Evolutionary conservation across 2,888 invertebrate species (phyloP).

Genomic region (Lepetodrilus schrolli): DNA sequence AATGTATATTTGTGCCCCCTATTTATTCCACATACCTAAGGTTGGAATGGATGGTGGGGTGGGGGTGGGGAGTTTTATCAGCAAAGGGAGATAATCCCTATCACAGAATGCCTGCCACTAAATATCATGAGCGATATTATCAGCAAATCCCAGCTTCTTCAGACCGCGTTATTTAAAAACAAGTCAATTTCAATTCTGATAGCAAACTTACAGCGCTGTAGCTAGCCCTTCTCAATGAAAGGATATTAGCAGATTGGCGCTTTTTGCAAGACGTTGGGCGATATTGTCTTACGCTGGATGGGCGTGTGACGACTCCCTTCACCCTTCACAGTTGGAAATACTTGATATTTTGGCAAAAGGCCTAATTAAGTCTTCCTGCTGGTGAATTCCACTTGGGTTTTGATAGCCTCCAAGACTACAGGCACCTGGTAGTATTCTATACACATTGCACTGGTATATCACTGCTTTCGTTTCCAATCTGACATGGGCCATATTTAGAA

Average conservation of each 20-base stretch:
- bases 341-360: conserved; percentile 35
- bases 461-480: conserved; percentile 16
- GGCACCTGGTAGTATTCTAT: conserved; percentile 33
- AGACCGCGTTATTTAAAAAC: conserved; percentile 8
- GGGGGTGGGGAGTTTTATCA: conserved; percentile 14
- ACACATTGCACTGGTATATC: conserved; percentile 11
- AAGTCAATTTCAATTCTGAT: conserved; percentile 33
- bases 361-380: conserved; percentile 35
- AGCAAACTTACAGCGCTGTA: not conserved
- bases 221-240: conserved; percentile 8
- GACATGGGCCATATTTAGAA: conserved; percentile 33
- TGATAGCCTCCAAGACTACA: conserved; percentile 29
- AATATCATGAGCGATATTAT: conserved; percentile 19
- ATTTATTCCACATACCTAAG: not conserved
- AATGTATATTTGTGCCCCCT: conserved; percentile 3
- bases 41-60: no score
- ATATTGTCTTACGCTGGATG: conserved; percentile 30
- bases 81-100: conserved; percentile 15
- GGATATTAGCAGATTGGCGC: conserved; percentile 11
- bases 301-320: conserved; percentile 26
- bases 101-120: conserved; percentile 10
- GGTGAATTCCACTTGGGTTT: conserved; percentile 30
- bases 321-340: conserved; percentile 36
- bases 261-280: not conserved
- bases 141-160: conserved; percentile 5